phyloP scores from a whole-genome alignment of 2,113 vertebrate genomes.

The Myotis davidii region DNA sequence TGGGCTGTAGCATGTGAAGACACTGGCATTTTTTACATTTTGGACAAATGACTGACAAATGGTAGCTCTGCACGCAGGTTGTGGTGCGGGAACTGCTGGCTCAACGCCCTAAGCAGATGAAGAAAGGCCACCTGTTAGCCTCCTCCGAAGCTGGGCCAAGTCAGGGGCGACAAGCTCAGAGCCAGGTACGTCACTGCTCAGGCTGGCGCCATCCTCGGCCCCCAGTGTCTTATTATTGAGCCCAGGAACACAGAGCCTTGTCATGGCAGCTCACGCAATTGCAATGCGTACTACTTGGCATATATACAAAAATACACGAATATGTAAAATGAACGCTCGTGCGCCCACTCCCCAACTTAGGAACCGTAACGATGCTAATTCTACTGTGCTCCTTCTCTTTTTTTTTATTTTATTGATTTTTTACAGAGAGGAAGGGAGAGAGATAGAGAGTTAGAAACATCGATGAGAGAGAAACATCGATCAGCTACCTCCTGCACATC shows the following conservation, averaged over 20 bases:
- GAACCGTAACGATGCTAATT: not conserved
- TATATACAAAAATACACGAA: not conserved
- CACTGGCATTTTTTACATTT: not conserved
- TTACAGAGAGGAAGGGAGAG: too few species aligned
- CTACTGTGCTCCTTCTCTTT: not conserved
- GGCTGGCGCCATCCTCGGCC: not conserved
- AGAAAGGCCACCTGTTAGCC: slow-evolving; percentile 59
- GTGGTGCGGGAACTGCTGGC: slow-evolving; percentile 81
- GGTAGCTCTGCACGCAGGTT: slow-evolving; percentile 67
- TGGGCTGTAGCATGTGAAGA: not conserved
- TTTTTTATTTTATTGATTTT: too few species aligned
- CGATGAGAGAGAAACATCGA: too few species aligned
- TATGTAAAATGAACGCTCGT: accelerated
- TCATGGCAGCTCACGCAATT: not conserved
- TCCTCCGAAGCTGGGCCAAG: slow-evolving; percentile 75
- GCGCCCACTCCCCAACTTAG: not conserved
- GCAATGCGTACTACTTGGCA: not conserved
- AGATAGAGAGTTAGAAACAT: too few species aligned
- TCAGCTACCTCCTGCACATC: too few species aligned
- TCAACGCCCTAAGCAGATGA: slow-evolving; percentile 70
- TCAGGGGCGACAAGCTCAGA: slow-evolving; percentile 77
- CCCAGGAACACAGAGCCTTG: not conserved
- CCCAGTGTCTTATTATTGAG: not conserved
- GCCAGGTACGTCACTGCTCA: slow-evolving; percentile 76
- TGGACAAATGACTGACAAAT: not conserved